phyloP scores from a whole-genome alignment of 2,113 vertebrate genomes.

The Platycercus adscitus region DNA sequence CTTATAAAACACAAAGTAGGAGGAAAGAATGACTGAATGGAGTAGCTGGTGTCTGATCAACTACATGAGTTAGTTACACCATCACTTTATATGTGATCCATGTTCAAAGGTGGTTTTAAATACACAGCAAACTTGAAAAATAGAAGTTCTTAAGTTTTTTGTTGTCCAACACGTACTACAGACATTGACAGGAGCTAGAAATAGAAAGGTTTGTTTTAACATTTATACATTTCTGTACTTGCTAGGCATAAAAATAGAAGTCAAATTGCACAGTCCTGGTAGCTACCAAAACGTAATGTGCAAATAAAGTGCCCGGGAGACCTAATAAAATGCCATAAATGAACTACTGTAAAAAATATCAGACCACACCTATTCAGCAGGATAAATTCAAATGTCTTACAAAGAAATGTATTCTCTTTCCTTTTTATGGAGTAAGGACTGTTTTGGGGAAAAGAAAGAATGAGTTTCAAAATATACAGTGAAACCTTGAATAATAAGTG shows the following conservation, averaged over 20 bases:
- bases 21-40: slow-evolving; percentile 12
- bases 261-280: slow-evolving; percentile 49
- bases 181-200: slow-evolving; percentile 36
- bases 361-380: slow-evolving; percentile 69
- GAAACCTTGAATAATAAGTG: slow-evolving; percentile 18
- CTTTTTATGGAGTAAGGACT: slow-evolving; percentile 33
- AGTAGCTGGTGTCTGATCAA: background rate
- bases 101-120: slow-evolving; percentile 26
- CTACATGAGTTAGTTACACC: background rate
- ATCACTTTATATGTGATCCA: background rate
- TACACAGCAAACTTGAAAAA: background rate
- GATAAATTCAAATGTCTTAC: slow-evolving; percentile 53
- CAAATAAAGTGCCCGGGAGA: slow-evolving; percentile 69
- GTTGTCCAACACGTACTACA: background rate
- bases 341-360: slow-evolving; percentile 68
- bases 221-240: slow-evolving; percentile 47
- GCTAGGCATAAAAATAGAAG: slow-evolving; percentile 60
- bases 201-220: slow-evolving; percentile 61
- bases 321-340: slow-evolving; percentile 70
- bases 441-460: slow-evolving; percentile 21
- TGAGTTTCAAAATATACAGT: slow-evolving; percentile 12
- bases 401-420: slow-evolving; percentile 63
- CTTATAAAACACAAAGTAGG: slow-evolving; percentile 12
- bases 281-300: slow-evolving; percentile 60
- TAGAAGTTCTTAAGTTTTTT: background rate